A percentile compares a stretch with the other conserved stretches of the same genome.
Conservation (phyloP, 2,888 invertebrate genomes). For the Heliconius ethilla region DNA sequence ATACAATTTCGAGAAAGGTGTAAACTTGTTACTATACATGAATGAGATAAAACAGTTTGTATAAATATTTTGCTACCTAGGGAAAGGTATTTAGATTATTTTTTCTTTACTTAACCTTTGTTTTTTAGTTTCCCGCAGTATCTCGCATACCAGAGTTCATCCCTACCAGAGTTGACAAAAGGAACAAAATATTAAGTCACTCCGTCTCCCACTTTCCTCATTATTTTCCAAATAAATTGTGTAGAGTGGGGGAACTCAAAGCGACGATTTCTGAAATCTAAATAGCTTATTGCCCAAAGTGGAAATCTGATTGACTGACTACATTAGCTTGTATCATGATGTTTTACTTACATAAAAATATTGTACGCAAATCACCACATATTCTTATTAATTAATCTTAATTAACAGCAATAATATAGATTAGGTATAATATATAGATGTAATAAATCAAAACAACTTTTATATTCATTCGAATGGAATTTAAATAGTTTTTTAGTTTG, state of each 20-base stretch:
- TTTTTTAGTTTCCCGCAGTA: background rate
- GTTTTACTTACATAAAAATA: background rate
- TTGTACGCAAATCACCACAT: background rate
- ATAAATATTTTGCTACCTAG: background rate
- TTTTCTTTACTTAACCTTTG: background rate
- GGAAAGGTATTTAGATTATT: background rate
- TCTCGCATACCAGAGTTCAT: background rate
- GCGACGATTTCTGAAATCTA: background rate
- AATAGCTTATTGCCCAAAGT: background rate
- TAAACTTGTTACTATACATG: background rate
- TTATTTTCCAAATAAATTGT: background rate
- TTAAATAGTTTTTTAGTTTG: background rate
- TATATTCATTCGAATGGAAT: background rate
- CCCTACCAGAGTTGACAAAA: background rate
- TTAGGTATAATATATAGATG: background rate
- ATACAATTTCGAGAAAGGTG: constrained; percentile 10
- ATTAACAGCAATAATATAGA: constrained; percentile 9
- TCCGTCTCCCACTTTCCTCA: background rate
- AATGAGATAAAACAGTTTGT: background rate
- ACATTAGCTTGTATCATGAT: background rate
- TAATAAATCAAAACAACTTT: constrained; percentile 11
- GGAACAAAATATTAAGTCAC: background rate
- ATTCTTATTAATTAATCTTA: constrained; percentile 4
- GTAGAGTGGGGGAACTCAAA: background rate
- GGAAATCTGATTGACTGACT: background rate